Base-by-base conservation (phyloP, 2,888 invertebrate species). In the Hypomecis atomaria region DNA sequence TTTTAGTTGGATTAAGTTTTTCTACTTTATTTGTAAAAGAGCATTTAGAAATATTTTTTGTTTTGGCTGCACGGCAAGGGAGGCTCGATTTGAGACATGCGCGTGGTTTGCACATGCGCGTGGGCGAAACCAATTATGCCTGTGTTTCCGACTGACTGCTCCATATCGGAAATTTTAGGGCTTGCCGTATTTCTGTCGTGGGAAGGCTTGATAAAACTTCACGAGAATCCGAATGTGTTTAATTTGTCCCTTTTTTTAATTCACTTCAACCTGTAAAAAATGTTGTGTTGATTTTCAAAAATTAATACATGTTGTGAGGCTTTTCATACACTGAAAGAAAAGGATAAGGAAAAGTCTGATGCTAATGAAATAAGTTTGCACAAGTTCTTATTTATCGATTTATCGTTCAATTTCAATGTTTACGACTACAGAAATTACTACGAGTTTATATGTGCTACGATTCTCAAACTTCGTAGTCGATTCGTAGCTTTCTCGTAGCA, bases 111-210 rank as follows among this genome's bases (percentile, higher is more conserved):
- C 86, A 73, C 88, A 82, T 89, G 90, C 90, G 90, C 77, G 59
- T 47, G 79, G 49, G 5, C 4, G 7, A 37, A 78, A 79, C 79
- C 84, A 87, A 90, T 89, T 85, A 88, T 83, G 84, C 77, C 80
- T 77, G 78, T 81, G 81, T 90, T 88, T 90, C 90, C 90, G 86
- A 69, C 73, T 73, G 77, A 75, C 71, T 78, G 79, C 77, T 74
- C 75, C 72, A 71, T 79, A 82, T 85, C 81, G 83, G 83, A 82
- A 79, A 80, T 85, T 83, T 83, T 81, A 88, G 85, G 86, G 88
- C 78, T 88, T 83, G 86, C 79, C 83, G 63, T 72, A 73, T 75
- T 74, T 71, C 75, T 66, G 72, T 68, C 69, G 70, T 70, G 67
- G 40, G 48, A 48, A 23, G 37, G 44, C n/a, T 59, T 36, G 34